phyloP scores from a whole-genome alignment of 2,113 vertebrate genomes.

The Charina bottae region DNA sequence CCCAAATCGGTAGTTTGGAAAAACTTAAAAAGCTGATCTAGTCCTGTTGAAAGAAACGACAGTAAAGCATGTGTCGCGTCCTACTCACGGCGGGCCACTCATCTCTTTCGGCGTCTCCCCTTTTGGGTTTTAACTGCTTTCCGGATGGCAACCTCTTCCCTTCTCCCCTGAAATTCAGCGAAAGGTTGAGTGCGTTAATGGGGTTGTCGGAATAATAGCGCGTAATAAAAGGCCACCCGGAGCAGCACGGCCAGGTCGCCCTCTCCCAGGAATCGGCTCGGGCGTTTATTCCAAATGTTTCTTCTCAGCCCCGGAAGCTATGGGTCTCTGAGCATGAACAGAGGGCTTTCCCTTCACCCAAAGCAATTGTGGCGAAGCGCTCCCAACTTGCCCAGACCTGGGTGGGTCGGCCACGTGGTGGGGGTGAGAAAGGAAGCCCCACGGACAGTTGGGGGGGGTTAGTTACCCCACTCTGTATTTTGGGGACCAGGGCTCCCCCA shows the following conservation, averaged over 20 bases:
- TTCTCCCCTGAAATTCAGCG: no score
- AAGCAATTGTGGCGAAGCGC: not conserved
- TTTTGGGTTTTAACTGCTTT: no score
- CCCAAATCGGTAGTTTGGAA: not conserved
- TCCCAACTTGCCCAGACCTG: no score
- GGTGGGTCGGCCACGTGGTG: no score
- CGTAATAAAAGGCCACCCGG: not conserved
- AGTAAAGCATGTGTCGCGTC: not conserved
- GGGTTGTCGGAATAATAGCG: not conserved
- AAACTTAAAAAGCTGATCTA: not conserved
- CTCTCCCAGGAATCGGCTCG: no score
- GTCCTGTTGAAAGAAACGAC: not conserved
- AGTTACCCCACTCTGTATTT: not conserved
- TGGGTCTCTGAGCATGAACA: not conserved
- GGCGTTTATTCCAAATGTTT: not conserved
- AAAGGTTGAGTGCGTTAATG: no score
- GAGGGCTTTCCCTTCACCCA: not conserved
- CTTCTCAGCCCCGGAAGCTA: not conserved
- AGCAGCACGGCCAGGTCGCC: no score
- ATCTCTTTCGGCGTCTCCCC: not conserved
- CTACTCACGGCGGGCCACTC: fast-evolving
- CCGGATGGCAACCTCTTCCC: no score
- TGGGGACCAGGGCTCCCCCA: not conserved
- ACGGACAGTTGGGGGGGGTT: no score
- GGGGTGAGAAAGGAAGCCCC: no score